A percentile compares a stretch with the other conserved stretches of the same genome.
These are phyloP conservation scores for Rhinoderma darwinii DNA, from an alignment of 2,113 vertebrate species.

Conservation along the genomic window DNA sequence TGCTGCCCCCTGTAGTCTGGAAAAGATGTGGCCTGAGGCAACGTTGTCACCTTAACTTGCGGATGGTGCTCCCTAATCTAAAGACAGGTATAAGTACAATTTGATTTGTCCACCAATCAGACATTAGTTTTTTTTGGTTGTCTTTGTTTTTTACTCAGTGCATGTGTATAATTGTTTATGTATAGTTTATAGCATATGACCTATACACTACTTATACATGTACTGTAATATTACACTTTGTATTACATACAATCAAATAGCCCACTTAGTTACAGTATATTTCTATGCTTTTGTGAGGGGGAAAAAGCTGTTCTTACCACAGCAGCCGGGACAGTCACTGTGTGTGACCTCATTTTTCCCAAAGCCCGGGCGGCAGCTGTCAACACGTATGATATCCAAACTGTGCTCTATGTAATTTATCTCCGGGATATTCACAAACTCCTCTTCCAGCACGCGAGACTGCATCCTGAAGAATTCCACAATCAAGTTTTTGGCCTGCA, in stretches of 20 bases:
- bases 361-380: slow-evolving; percentile 76
- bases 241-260: neutral
- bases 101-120: neutral
- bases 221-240: neutral
- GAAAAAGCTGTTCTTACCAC: slow-evolving; percentile 67
- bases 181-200: neutral
- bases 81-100: too few species aligned
- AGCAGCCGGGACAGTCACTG: slow-evolving; percentile 71
- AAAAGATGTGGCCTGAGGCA: neutral
- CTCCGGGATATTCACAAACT: slow-evolving; percentile 55
- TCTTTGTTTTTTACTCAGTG: neutral
- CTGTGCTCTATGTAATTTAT: slow-evolving; percentile 73
- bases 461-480: slow-evolving; percentile 70
- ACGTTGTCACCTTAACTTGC: neutral
- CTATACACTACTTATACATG: neutral
- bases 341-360: slow-evolving; percentile 73
- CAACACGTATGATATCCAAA: slow-evolving; percentile 66
- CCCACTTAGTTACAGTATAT: neutral
- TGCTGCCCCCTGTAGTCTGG: neutral
- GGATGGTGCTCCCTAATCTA: too few species aligned
- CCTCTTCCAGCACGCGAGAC: slow-evolving; percentile 23
- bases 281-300: neutral
- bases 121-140: too few species aligned
- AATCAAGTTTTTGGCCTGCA: slow-evolving; percentile 70
- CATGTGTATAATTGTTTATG: neutral